Base-by-base conservation (phyloP, 2,113 vertebrate species). In the Neolamprologus variostigma region DNA sequence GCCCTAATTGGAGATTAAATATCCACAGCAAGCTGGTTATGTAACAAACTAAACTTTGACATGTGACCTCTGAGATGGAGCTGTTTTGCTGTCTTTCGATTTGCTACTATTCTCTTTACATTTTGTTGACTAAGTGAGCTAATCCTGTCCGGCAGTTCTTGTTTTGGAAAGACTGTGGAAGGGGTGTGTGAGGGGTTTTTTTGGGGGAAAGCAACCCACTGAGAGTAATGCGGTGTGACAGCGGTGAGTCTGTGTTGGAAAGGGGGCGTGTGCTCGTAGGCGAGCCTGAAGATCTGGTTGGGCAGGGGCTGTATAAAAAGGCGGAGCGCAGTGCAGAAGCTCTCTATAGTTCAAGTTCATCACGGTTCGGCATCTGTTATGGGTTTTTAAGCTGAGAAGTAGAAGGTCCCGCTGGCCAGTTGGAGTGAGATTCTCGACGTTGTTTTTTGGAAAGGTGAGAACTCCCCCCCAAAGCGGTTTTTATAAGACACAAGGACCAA, bases 201-300 rank as follows among this genome's bases (percentile, higher is more conserved):
- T 14, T 0, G 2, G 11, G 28, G 55, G 53, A 73, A 86, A 12
- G 81, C 71, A n/a, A 84, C 89, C 63, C 63, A 66, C 73, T 87
- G 91, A 84, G 89, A 87, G 91, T 96, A 96, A 96, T 96, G 86
- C 79, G 6, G 93, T 86, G 76, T 3, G 96, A 96, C 95, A 96
- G 92, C 82, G 63, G 63, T 66, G 87, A 82, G 81, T 85, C 28
- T 91, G 71, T 84, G 88, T 88, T 40, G 19, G 47, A 28, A 55
- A 86, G 84, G 89, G 93, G 91, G 95, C 51, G 95, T 86, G 93
- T 66, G 71, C 40, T 78, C 12, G 9, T 14, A 17, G 83, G 53
- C 35, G 9, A 89, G 89, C 86, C 82, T 26, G 59, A 79, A 73
- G 83, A 93, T 94, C 94, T 95, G 93, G 94, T 96, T 93, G 95